phyloP scores from a whole-genome alignment of 1,140 invertebrate species.

The Leptopilina clavipes region DNA sequence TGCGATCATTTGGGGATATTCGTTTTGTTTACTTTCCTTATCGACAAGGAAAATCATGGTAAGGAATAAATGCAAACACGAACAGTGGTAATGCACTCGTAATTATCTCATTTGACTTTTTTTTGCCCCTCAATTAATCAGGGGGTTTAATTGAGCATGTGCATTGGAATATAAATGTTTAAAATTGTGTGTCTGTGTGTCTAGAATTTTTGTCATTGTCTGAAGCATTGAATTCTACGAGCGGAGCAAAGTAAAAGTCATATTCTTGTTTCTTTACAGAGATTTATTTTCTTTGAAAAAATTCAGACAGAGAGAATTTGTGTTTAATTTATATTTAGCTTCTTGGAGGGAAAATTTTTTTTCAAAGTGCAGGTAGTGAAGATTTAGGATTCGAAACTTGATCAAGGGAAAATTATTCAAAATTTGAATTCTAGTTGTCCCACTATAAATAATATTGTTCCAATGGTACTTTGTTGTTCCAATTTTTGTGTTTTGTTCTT shows the following conservation, averaged over 20 bases:
- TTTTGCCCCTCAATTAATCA: neutral
- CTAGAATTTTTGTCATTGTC: conserved; percentile 21
- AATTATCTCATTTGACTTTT: neutral
- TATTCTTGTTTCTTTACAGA: too few species aligned
- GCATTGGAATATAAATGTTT: neutral
- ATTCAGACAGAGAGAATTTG: too few species aligned
- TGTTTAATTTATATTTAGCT: too few species aligned
- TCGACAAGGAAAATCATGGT: conserved; percentile 3
- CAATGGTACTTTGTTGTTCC: too few species aligned
- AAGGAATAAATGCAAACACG: neutral
- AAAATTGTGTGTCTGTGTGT: neutral
- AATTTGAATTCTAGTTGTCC: neutral
- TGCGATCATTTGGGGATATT: neutral
- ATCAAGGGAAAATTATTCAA: neutral
- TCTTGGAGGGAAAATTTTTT: too few species aligned
- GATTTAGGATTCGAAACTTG: neutral
- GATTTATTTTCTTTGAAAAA: too few species aligned
- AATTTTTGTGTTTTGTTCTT: too few species aligned
- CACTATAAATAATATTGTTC: too few species aligned
- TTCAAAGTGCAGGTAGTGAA: neutral
- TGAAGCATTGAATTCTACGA: neutral
- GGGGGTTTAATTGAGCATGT: neutral
- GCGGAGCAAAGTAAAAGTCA: neutral
- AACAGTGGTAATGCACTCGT: neutral
- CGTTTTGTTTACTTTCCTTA: conserved; percentile 21